Conservation (phyloP, 2,797 vertebrate genomes). For the Poeciliopsis gracilis region DNA sequence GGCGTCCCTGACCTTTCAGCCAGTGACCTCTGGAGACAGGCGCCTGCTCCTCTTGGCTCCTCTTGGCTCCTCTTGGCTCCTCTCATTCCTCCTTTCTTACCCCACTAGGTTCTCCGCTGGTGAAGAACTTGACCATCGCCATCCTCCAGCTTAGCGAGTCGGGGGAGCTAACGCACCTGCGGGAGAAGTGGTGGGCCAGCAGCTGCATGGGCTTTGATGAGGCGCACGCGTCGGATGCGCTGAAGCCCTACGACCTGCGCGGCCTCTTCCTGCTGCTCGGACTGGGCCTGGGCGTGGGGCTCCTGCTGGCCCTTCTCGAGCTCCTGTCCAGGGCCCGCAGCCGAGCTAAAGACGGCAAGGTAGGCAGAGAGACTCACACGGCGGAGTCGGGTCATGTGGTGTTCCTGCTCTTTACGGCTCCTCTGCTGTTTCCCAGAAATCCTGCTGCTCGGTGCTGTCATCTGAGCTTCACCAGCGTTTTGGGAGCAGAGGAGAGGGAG, state of each 20-base stretch:
- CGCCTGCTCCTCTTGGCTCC: too few relatives aligned
- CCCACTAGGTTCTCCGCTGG: conserved; percentile 78
- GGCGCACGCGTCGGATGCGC: conserved; percentile 40
- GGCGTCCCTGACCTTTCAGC: too few relatives aligned
- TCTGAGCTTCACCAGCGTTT: conserved; percentile 86
- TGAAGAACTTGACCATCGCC: conserved; percentile 82
- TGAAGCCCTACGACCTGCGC: conserved; percentile 78
- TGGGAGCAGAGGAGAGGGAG: conserved; percentile 55
- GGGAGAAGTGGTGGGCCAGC: conserved; percentile 89
- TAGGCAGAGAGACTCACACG: conserved; percentile 22
- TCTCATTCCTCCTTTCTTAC: neutral
- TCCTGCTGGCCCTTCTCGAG: conserved; percentile 84
- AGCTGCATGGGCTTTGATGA: conserved; percentile 69
- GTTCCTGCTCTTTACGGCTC: neutral
- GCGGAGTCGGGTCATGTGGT: neutral
- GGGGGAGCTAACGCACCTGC: conserved; percentile 80
- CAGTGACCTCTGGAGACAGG: too few relatives aligned
- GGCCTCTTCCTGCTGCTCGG: conserved; percentile 88
- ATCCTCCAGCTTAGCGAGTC: conserved; percentile 86
- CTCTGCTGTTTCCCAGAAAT: conserved; percentile 77
- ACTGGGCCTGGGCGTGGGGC: conserved; percentile 78
- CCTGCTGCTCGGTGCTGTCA: conserved; percentile 86
- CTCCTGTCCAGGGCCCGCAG: conserved; percentile 81
- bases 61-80: too few relatives aligned
- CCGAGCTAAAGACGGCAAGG: conserved; percentile 83